Evolutionary conservation across 2,888 invertebrate genomes (phyloP).

Genomic region (Morpho deidamia): DNA sequence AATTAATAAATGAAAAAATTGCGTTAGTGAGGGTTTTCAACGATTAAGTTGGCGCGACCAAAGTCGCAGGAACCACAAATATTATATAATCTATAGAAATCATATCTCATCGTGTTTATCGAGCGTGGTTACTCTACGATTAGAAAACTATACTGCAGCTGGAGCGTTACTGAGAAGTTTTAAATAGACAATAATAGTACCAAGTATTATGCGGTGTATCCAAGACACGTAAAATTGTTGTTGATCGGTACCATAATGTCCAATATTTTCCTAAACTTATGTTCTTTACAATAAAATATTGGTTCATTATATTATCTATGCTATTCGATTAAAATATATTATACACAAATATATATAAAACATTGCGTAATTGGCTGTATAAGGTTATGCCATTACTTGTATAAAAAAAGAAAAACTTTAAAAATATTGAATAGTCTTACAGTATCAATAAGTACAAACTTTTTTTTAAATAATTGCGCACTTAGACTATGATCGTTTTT

Average conservation of each 20-base stretch:
- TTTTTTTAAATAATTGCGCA: background rate
- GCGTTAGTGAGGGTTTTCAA: too few relatives aligned
- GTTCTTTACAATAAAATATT: background rate
- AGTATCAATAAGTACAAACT: background rate
- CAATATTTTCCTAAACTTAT: background rate
- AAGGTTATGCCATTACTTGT: background rate
- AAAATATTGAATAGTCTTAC: background rate
- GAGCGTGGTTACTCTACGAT: slow-evolving; percentile 35
- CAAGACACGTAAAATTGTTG: background rate
- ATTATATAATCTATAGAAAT: too few relatives aligned
- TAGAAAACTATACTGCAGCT: slow-evolving; percentile 45
- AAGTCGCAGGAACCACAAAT: too few relatives aligned
- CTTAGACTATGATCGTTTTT: background rate
- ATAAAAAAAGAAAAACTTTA: background rate
- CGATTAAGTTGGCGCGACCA: too few relatives aligned
- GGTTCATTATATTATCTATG: background rate
- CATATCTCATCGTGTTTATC: background rate
- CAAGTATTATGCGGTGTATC: background rate
- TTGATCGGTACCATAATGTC: too few relatives aligned
- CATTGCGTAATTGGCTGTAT: too few relatives aligned
- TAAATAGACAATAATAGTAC: slow-evolving; percentile 1
- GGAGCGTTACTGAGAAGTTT: slow-evolving; percentile 7
- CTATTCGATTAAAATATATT: too few relatives aligned
- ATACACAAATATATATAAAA: too few relatives aligned
- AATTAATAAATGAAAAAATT: background rate